These are phyloP conservation scores for Leptopilina myrica DNA, from an alignment of 2,888 invertebrate species.

Conservation along the genomic window DNA sequence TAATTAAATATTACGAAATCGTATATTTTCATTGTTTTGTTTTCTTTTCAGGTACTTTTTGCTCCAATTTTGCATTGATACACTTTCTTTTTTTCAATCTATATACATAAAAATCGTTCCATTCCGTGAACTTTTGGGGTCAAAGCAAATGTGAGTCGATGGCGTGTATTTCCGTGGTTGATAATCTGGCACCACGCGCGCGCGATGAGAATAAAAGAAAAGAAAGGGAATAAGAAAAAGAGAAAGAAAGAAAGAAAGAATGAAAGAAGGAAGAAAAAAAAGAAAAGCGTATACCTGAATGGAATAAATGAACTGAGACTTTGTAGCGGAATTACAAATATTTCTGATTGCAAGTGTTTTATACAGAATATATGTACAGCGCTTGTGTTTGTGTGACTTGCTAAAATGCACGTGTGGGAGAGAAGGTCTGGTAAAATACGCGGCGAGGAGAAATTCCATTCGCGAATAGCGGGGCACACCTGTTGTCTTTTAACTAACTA, in stretches of 20 bases:
- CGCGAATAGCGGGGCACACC: conserved; percentile 44
- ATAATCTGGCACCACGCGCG: background rate
- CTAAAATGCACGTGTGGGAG: conserved; percentile 5
- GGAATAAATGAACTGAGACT: conserved; percentile 40
- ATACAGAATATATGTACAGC: no score
- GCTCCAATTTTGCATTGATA: conserved; percentile 2
- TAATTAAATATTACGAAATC: no score
- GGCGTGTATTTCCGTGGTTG: conserved; percentile 34
- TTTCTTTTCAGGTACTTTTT: conserved; percentile 22
- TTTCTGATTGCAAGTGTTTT: conserved; percentile 20
- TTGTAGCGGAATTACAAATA: conserved; percentile 19
- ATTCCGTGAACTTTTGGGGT: conserved; percentile 35
- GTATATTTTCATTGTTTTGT: background rate
- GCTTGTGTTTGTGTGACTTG: no score
- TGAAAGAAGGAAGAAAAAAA: no score
- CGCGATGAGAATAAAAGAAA: no score
- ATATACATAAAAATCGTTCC: conserved; percentile 26
- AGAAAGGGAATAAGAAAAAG: no score
- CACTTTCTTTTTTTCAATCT: conserved; percentile 32
- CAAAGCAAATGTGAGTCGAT: background rate
- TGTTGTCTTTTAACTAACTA: conserved; percentile 50
- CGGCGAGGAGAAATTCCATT: conserved; percentile 49
- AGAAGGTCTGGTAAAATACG: conserved; percentile 42
- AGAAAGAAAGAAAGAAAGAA: no score
- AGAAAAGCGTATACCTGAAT: background rate